Conservation (phyloP, 2,888 invertebrate genomes). For the Drosophila barbarae region DNA sequence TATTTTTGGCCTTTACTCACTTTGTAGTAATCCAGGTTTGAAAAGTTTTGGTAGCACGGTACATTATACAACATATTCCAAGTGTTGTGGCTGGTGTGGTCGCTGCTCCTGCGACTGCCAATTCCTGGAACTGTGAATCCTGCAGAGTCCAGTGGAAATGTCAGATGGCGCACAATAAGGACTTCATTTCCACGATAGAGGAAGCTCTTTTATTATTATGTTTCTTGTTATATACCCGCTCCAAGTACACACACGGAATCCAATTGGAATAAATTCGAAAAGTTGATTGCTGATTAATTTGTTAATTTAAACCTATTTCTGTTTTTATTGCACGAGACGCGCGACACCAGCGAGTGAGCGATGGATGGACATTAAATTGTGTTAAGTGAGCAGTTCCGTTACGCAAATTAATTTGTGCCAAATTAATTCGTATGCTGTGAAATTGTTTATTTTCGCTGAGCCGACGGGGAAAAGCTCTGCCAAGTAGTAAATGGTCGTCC, state of each 20-base stretch:
- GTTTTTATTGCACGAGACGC: constrained; percentile 50
- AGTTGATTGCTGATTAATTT: constrained; percentile 31
- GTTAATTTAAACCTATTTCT: constrained; percentile 10
- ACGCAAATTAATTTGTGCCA: constrained; percentile 67
- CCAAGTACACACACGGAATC: constrained; percentile 13
- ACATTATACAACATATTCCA: constrained; percentile 80
- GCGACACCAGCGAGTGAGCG: constrained; percentile 35
- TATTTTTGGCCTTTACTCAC: constrained; percentile 55
- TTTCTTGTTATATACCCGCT: background rate
- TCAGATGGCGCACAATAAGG: constrained; percentile 4
- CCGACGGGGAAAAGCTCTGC: constrained; percentile 57
- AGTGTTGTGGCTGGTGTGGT: constrained; percentile 46
- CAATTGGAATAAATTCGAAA: constrained; percentile 5
- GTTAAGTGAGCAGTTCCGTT: constrained; percentile 67
- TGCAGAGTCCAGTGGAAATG: constrained; percentile 6
- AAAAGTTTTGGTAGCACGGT: constrained; percentile 79
- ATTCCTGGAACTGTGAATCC: constrained; percentile 13
- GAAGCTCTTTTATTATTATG: background rate
- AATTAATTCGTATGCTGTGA: constrained; percentile 46
- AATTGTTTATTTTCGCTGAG: constrained; percentile 38
- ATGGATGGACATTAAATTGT: constrained; percentile 33
- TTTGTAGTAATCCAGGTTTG: constrained; percentile 80
- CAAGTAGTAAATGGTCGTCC: constrained; percentile 47
- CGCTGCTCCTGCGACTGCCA: constrained; percentile 19
- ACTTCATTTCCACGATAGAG: background rate